phyloP scores from a whole-genome alignment of 2,888 invertebrate genomes.

The Metopia argyrocephala region DNA sequence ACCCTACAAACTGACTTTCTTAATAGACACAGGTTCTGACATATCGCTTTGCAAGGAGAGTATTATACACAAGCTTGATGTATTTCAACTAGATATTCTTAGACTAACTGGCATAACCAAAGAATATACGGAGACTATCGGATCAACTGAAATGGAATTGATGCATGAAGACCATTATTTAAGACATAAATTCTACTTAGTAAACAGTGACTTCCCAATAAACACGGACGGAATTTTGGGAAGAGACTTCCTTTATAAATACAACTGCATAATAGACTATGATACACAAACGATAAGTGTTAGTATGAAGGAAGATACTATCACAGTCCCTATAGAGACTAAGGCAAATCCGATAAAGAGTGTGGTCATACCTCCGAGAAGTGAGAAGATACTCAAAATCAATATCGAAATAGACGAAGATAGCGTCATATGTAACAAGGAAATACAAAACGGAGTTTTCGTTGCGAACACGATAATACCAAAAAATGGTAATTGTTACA shows the following conservation, averaged over 20 bases:
- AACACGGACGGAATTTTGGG: slow-evolving; percentile 8
- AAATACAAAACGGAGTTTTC: slow-evolving; percentile 16
- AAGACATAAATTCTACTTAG: slow-evolving; percentile 1
- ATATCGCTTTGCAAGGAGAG: background rate
- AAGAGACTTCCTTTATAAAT: slow-evolving; percentile 14
- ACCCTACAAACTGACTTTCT: too few species aligned
- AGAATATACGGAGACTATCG: background rate
- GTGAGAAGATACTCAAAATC: slow-evolving; percentile 1
- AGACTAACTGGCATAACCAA: background rate
- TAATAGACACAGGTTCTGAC: background rate
- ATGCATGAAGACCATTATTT: background rate
- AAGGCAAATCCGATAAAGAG: background rate
- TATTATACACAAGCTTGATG: background rate
- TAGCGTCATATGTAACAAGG: slow-evolving; percentile 19
- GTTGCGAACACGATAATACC: slow-evolving; percentile 3
- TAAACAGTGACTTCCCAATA: slow-evolving; percentile 13
- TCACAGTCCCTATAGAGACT: slow-evolving; percentile 17
- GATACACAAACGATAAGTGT: slow-evolving; percentile 6
- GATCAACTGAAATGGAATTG: background rate
- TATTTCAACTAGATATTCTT: background rate
- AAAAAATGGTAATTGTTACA: slow-evolving; percentile 4
- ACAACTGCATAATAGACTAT: slow-evolving; percentile 4
- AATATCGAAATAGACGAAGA: background rate
- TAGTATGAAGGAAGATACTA: background rate
- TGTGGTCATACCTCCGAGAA: slow-evolving; percentile 13